Evolutionary conservation across 2,113 vertebrate species (phyloP).

Genomic region (Dolichallabes microphthalmus): DNA sequence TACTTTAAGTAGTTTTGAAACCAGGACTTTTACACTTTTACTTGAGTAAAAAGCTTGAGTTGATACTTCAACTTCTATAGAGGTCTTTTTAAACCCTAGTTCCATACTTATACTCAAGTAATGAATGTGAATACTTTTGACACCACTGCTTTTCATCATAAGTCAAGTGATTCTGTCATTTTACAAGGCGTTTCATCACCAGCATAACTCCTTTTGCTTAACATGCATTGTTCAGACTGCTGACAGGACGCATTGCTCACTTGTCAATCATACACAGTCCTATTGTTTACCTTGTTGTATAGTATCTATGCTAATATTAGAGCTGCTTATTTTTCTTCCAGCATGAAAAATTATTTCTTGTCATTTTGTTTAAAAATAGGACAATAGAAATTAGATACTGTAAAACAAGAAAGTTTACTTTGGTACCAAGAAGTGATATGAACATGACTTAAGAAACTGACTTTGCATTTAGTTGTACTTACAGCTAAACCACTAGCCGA

Average conservation of each 20-base stretch:
- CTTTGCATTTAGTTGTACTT: background rate
- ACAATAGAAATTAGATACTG: background rate
- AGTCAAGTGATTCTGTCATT: conserved; percentile 27
- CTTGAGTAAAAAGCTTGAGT: too few relatives aligned
- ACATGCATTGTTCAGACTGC: conserved; percentile 41
- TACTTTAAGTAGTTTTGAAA: too few relatives aligned
- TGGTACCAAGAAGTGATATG: background rate
- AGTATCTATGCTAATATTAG: conserved; percentile 39
- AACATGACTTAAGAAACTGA: background rate
- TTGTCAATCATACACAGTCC: conserved; percentile 40
- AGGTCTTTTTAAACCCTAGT: too few relatives aligned
- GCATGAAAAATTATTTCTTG: conserved; percentile 25
- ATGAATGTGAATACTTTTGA: too few relatives aligned
- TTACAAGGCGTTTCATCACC: conserved; percentile 18
- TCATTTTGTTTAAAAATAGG: conserved; percentile 20
- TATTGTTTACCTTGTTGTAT: conserved; percentile 45
- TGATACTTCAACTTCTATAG: too few relatives aligned
- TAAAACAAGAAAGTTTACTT: conserved; percentile 18
- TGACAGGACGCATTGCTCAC: conserved; percentile 30
- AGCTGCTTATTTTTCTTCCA: conserved; percentile 44
- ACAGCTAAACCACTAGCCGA: background rate
- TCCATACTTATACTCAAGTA: too few relatives aligned
- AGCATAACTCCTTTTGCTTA: conserved; percentile 19
- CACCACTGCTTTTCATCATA: conserved; percentile 43
- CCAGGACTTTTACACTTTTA: too few relatives aligned